These are phyloP conservation scores for Tipula vernalis DNA, from an alignment of 2,888 invertebrate genomes.

Conservation along the genomic window DNA sequence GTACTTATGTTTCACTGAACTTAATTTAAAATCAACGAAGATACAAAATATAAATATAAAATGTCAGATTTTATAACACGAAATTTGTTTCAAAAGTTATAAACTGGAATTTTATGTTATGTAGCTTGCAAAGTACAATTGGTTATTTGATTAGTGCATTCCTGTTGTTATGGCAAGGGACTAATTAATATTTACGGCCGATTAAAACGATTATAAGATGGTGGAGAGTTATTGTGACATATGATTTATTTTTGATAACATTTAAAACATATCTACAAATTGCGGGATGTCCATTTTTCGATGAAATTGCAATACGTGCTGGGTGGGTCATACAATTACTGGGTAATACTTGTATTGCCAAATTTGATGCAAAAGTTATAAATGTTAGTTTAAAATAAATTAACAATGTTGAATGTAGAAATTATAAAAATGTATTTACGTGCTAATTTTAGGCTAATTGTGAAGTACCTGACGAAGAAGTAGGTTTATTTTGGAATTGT, in stretches of 20 bases:
- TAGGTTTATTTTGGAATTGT: slow-evolving; percentile 89
- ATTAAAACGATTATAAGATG: slow-evolving; percentile 66
- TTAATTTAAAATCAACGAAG: too few relatives aligned
- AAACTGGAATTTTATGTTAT: too few relatives aligned
- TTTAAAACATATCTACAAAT: slow-evolving; percentile 81
- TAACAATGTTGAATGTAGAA: not conserved
- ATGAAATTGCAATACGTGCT: slow-evolving; percentile 42
- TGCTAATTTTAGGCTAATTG: slow-evolving; percentile 32
- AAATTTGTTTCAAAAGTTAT: too few relatives aligned
- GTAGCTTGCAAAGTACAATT: too few relatives aligned
- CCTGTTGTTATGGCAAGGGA: slow-evolving; percentile 96
- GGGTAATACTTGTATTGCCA: slow-evolving; percentile 71
- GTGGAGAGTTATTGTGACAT: slow-evolving; percentile 83
- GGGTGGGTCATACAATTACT: slow-evolving; percentile 76
- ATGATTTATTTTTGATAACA: slow-evolving; percentile 81
- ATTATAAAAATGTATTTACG: not conserved
- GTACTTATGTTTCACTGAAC: too few relatives aligned
- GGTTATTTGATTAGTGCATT: slow-evolving; percentile 94
- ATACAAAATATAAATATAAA: too few relatives aligned
- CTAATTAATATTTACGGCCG: slow-evolving; percentile 87
- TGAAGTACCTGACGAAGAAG: slow-evolving; percentile 63
- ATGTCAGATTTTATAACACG: too few relatives aligned
- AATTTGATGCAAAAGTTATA: not conserved
- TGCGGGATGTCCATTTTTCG: slow-evolving; percentile 76
- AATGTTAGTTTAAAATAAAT: not conserved